Conservation (phyloP, 1,140 invertebrate genomes). For the Drosophila malerkotliana region DNA sequence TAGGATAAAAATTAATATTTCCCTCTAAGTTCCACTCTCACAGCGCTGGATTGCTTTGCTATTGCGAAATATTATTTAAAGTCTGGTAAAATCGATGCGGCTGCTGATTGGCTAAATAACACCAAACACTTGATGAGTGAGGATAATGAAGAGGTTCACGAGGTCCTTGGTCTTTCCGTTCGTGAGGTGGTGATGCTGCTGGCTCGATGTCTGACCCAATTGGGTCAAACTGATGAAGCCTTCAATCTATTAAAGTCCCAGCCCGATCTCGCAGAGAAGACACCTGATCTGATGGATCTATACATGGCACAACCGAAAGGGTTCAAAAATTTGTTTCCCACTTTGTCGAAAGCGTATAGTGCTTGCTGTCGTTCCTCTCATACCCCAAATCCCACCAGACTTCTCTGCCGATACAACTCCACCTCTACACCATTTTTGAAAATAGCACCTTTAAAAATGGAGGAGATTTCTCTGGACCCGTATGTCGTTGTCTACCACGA, state of each 20-base stretch:
- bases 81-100: background rate
- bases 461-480: conserved; percentile 93
- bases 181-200: conserved; percentile 22
- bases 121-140: background rate
- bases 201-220: conserved; percentile 3
- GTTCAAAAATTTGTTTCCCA: accelerated
- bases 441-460: conserved; percentile 95
- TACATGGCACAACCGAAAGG: background rate
- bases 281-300: background rate
- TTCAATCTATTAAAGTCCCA: background rate
- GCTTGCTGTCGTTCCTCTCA: background rate
- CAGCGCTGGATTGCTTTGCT: conserved; percentile 45
- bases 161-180: background rate
- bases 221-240: conserved; percentile 18
- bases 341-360: background rate
- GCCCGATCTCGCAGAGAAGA: background rate
- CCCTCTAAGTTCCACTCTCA: conserved; percentile 18
- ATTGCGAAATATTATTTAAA: conserved; percentile 25
- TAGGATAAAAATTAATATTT: background rate
- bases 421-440: conserved; percentile 90
- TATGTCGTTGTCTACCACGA: conserved; percentile 94
- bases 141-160: background rate
- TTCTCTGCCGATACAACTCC: conserved; percentile 92
- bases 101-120: conserved; percentile 10
- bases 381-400: conserved; percentile 70